Conservation (phyloP, 1,140 invertebrate species). For the Tetragnatha versicolor region DNA sequence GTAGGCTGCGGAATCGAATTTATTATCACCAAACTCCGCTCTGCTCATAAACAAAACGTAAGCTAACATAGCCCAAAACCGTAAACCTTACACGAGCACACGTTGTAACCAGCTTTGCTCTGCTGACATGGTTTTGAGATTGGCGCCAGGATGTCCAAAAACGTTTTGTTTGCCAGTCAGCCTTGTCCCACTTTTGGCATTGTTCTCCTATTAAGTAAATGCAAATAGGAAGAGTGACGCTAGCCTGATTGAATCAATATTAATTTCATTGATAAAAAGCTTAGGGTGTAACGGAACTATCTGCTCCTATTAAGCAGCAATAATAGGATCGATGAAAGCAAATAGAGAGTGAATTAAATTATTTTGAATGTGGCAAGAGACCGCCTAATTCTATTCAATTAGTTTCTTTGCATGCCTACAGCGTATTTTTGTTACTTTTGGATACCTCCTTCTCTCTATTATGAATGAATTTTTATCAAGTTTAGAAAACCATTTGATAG, state of each 20-base stretch:
- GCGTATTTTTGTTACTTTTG: too few relatives aligned
- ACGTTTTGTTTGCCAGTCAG: background rate
- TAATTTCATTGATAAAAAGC: too few relatives aligned
- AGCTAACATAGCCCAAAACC: background rate
- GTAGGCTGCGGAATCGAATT: constrained; percentile 12
- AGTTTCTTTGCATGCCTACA: background rate
- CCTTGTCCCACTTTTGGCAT: constrained; percentile 40
- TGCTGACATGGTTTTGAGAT: constrained; percentile 4
- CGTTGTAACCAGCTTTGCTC: background rate
- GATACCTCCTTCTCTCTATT: too few relatives aligned
- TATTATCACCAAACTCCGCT: constrained; percentile 2
- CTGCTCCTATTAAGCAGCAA: too few relatives aligned
- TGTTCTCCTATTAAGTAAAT: constrained; percentile 24
- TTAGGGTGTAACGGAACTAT: too few relatives aligned
- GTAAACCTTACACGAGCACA: background rate
- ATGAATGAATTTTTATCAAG: too few relatives aligned
- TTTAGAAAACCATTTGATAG: too few relatives aligned
- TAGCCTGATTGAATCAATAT: constrained; percentile 26
- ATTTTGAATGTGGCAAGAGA: background rate
- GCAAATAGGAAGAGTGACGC: constrained; percentile 13
- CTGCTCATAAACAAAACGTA: constrained; percentile 11
- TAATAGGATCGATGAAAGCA: too few relatives aligned
- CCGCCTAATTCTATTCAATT: background rate
- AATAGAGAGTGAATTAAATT: too few relatives aligned
- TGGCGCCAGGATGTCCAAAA: constrained; percentile 27